A percentile compares a stretch with the other conserved stretches of the same genome.
These are phyloP conservation scores for Stichodactyla helianthus DNA, from an alignment of 64 coral and sea anemone species.

Conservation along the genomic window DNA sequence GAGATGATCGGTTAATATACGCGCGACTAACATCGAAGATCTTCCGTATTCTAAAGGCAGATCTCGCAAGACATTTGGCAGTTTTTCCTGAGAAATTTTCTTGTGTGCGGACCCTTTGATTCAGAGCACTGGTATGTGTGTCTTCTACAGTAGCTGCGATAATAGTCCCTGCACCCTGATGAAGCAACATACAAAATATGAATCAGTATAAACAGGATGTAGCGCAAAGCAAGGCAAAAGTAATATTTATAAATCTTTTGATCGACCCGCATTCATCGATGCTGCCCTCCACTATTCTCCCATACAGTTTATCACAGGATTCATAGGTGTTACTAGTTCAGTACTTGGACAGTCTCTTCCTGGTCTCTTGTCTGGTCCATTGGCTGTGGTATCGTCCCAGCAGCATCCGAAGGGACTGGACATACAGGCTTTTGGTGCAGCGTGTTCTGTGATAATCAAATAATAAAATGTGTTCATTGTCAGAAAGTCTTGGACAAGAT, in stretches of 20 bases:
- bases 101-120: neutral
- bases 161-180: neutral
- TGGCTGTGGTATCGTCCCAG: neutral
- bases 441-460: neutral
- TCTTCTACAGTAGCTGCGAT: constrained; percentile 14
- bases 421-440: neutral
- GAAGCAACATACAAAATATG: no score
- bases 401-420: constrained; percentile 10
- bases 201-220: no score
- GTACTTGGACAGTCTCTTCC: constrained; percentile 5
- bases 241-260: no score
- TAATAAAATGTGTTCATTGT: neutral
- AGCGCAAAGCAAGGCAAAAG: no score
- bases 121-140: neutral
- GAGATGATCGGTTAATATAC: no score
- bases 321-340: no score
- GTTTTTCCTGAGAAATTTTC: neutral
- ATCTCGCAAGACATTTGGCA: neutral
- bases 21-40: no score
- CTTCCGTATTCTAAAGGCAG: neutral
- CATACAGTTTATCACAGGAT: no score
- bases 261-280: no score
- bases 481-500: no score
- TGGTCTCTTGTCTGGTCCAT: neutral
- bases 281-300: neutral